Evolutionary conservation across 2,888 invertebrate species (phyloP).

Genomic region (Caenorhabditis sinica): DNA sequence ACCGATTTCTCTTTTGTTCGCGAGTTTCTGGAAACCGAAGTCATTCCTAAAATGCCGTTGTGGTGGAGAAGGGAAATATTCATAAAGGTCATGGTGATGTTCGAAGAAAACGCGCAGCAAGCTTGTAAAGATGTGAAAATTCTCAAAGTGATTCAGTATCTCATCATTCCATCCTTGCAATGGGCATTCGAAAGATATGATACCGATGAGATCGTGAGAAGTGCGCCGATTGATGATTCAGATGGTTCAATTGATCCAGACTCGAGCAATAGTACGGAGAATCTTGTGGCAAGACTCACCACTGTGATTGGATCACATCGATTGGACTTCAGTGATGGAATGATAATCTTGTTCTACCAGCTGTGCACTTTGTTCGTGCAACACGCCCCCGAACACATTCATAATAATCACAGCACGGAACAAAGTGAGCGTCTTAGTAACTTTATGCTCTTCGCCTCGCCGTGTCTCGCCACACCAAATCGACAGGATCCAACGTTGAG

Average conservation of each 20-base stretch:
- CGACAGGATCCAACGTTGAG: conserved; percentile 91
- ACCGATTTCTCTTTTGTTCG: conserved; percentile 91
- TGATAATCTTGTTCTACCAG: conserved; percentile 92
- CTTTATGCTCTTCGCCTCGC: conserved; percentile 99
- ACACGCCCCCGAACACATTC: conserved; percentile 96
- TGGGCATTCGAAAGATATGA: conserved; percentile 94
- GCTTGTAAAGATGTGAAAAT: conserved; percentile 40
- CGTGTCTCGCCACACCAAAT: conserved; percentile 92
- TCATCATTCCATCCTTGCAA: conserved; percentile 95
- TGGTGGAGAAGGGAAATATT: conserved; percentile 97
- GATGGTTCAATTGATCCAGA: conserved; percentile 32
- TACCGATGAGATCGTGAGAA: conserved; percentile 89
- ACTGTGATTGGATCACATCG: conserved; percentile 86
- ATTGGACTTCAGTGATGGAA: conserved; percentile 90
- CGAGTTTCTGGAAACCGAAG: conserved; percentile 85
- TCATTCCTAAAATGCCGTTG: conserved; percentile 87
- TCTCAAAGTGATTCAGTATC: conserved; percentile 89
- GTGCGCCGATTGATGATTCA: conserved; percentile 45
- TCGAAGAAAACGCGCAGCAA: conserved; percentile 84
- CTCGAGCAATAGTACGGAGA: conserved; percentile 35
- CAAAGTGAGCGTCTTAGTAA: conserved; percentile 89
- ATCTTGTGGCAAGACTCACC: conserved; percentile 61
- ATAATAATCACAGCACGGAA: conserved; percentile 94
- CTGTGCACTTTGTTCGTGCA: conserved; percentile 96
- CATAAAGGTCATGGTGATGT: conserved; percentile 95